Evolutionary conservation across 2,888 invertebrate species (phyloP), one percentile per base, ranked within the genome.

Genomic region (Hirtodrosophila alboralis): DNA sequence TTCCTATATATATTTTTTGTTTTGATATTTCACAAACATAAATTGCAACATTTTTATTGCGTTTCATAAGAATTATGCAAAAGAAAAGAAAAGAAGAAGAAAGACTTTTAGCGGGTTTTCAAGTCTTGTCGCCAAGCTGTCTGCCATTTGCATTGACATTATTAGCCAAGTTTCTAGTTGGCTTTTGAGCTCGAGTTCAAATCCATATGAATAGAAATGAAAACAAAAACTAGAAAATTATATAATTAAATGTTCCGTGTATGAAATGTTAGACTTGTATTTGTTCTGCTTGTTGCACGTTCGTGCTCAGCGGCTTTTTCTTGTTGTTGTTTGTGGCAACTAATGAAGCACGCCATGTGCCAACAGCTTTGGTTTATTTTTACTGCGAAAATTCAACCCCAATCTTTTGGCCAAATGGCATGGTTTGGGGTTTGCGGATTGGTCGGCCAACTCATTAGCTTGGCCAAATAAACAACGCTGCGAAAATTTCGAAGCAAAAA

Each of bases 311-410:
- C 18, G 18, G 18, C 18, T 34, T 75, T 67, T 36, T 9, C 18
- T 51, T 38, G 45, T 27, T 49, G 48, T 43, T 56, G 43, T 47
- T 62, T 58, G 59, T 44, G 69, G 23, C 18, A 58, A 61, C 74
- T 86, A 80, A 72, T 76, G 81, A 72, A 63, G 58, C 79, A 51
- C 49, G 41, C 41, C 61, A 78, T 83, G 66, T 70, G 79, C 61
- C 41, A 75, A 59, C 58, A 57, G 68, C 68, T 61, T 70, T 71
- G 51, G 48, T 73, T 73, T 69, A 65, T 76, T 86, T 78, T 64
- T 53, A 58, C 47, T 34, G 12, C 21, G 47, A n/a, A 9, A 10
- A n/a, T 8, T 23, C 26, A 2, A 5, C 14, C 12, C 23, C 33
- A 31, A 12, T 13, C 31, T 6, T 30, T 27, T 38, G 43, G 2